Evolutionary conservation across 2,113 vertebrate species (phyloP), one percentile per base, ranked within the genome.

Genomic region (Brienomyrus longianalis): DNA sequence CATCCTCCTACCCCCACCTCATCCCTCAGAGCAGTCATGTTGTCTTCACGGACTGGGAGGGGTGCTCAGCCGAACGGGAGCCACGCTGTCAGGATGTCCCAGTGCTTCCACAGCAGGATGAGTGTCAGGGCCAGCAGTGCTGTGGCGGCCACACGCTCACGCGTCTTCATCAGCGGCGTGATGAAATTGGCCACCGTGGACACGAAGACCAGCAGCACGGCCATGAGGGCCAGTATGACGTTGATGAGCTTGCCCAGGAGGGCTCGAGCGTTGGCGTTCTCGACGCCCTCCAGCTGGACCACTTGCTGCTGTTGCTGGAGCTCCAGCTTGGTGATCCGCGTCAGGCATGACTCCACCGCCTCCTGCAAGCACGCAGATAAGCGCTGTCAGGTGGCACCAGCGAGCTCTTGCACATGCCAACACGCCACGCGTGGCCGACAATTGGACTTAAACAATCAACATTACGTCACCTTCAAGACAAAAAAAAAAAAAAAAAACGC

Each of bases 161-260:
- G 96, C 1, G 98, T 99, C 96, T 98, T 99, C 97, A 99, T 97
- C 95, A 99, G 96, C 0, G 98, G 98, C 0, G 98, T 99, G 96
- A 99, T 98, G 95, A 99, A 99, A 96, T 96, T 99, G 95, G 98
- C 98, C 39, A 98, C 92, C 90, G 98, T 99, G 96, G 98, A 99
- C 91, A 99, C 98, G 0, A 99, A 99, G 91, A 99, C 98, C 94
- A 99, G 96, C 91, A 99, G 95, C 93, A 99, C 98, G 0, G 98
- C 98, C 98, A 99, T 99, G 86, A 99, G 96, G 0, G 98, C 98
- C 93, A 99, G 96, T 94, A 99, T 98, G 93, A 99, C 97, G 1
- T 99, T 99, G 95, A 99, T 99, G 95, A 99, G 98, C 91, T 99
- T 99, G 88, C 98, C 98, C 94, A 99, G 97, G 90, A 99, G 97